These are phyloP conservation scores for Enoplosus armatus DNA, from an alignment of 2,797 vertebrate species.

Conservation along the genomic window DNA sequence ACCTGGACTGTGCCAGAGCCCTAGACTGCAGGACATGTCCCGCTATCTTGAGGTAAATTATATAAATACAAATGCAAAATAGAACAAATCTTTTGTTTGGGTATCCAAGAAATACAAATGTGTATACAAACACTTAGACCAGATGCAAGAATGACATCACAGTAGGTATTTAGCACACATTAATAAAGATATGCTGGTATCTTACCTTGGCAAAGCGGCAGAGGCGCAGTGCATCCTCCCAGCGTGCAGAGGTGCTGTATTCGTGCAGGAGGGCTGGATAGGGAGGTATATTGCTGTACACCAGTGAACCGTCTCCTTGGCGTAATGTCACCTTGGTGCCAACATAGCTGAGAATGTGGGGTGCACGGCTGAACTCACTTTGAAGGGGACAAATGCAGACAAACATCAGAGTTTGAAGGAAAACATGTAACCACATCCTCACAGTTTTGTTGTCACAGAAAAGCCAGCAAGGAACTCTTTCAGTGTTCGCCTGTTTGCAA, in stretches of 20 bases:
- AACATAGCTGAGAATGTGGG: slow-evolving; percentile 91
- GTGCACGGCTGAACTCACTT: slow-evolving; percentile 91
- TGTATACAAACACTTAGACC: background rate
- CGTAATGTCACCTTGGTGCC: slow-evolving; percentile 90
- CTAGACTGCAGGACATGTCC: slow-evolving; percentile 21
- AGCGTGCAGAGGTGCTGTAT: slow-evolving; percentile 86
- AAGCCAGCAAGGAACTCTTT: background rate
- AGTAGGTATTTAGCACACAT: background rate
- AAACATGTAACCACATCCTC: slow-evolving; percentile 6
- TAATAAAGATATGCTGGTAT: background rate
- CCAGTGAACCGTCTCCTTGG: slow-evolving; percentile 92
- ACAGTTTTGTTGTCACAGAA: slow-evolving; percentile 19
- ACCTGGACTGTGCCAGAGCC: slow-evolving; percentile 16
- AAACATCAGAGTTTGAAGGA: slow-evolving; percentile 8
- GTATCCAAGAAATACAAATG: background rate
- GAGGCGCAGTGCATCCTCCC: slow-evolving; percentile 92
- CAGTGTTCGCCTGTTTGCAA: background rate
- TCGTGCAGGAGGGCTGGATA: slow-evolving; percentile 92
- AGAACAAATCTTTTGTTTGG: slow-evolving; percentile 10
- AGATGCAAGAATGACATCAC: background rate
- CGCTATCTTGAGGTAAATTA: slow-evolving; percentile 30
- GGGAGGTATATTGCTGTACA: slow-evolving; percentile 88
- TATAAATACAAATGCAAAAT: slow-evolving; percentile 33
- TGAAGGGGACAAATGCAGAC: slow-evolving; percentile 1
- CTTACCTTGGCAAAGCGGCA: slow-evolving; percentile 95